Conservation (phyloP, 2,797 vertebrate genomes). For the Kryptolebias ocellatus region DNA sequence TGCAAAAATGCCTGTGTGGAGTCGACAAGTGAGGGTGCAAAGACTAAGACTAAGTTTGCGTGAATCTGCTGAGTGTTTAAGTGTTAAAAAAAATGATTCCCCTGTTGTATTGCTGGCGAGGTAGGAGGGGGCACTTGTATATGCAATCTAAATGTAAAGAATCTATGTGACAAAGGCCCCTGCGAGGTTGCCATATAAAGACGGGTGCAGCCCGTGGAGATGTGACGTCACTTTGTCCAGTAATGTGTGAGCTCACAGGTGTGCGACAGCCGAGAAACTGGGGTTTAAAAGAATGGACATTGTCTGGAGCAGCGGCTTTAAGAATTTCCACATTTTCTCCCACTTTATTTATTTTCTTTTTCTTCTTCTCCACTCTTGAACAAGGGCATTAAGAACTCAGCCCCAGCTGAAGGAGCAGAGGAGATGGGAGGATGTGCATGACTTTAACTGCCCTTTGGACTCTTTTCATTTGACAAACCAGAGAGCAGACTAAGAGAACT, state of each 20-base stretch:
- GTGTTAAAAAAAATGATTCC: constrained; percentile 58
- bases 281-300: constrained; percentile 15
- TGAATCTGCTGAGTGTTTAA: constrained; percentile 31
- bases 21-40: constrained; percentile 47
- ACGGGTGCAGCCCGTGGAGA: constrained; percentile 51
- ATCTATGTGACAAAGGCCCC: constrained; percentile 62
- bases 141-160: constrained; percentile 80
- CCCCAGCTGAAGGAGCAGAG: constrained; percentile 37
- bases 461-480: constrained; percentile 3
- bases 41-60: constrained; percentile 34
- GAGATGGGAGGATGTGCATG: constrained; percentile 15
- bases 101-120: constrained; percentile 47
- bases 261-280: constrained; percentile 40
- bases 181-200: constrained; percentile 67
- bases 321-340: constrained; percentile 19
- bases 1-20: constrained; percentile 70
- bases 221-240: constrained; percentile 70
- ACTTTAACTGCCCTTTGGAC: constrained; percentile 26
- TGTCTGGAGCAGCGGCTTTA: constrained; percentile 32
- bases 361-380: constrained; percentile 33
- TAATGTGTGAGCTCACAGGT: constrained; percentile 78
- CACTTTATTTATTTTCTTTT: not conserved
- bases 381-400: constrained; percentile 69
- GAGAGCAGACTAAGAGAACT: constrained; percentile 46
- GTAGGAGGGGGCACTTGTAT: constrained; percentile 68